Conservation (phyloP, 2,113 vertebrate species). For the Eurystomus gularis region DNA sequence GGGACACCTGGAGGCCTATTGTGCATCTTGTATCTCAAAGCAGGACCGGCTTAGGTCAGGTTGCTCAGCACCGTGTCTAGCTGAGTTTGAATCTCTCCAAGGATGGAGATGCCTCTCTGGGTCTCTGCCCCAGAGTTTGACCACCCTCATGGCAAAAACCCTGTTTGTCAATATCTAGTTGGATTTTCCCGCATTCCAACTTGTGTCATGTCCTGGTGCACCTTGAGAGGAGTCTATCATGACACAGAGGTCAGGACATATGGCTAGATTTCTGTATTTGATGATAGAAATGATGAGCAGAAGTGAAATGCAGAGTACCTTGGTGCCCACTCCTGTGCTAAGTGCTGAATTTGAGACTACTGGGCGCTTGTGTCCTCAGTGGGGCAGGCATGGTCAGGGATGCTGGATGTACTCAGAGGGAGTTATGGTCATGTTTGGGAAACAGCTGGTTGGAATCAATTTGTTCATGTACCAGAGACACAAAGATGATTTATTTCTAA, state of each 20-base stretch:
- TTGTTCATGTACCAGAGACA: background rate
- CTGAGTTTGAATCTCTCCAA: background rate
- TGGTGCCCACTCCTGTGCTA: background rate
- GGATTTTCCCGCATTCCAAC: background rate
- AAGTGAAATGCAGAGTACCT: background rate
- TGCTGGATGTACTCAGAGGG: background rate
- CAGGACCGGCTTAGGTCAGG: background rate
- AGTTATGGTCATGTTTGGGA: background rate
- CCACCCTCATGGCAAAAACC: background rate
- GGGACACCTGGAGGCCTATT: background rate
- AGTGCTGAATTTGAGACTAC: rapidly evolving
- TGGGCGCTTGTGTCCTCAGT: rapidly evolving
- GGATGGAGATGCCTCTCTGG: background rate
- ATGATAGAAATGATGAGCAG: background rate
- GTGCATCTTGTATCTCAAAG: background rate
- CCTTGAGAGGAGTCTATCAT: background rate
- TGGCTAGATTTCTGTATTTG: background rate
- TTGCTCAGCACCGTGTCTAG: background rate
- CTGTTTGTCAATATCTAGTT: background rate
- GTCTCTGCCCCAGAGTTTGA: background rate
- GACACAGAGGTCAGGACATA: background rate
- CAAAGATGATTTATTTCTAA: background rate
- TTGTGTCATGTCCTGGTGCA: background rate
- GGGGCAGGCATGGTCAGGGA: background rate
- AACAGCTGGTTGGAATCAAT: background rate